Evolutionary conservation across 2,888 invertebrate species (phyloP), one percentile per base, ranked within the genome.

Genomic region (Drosophila buzzatii): DNA sequence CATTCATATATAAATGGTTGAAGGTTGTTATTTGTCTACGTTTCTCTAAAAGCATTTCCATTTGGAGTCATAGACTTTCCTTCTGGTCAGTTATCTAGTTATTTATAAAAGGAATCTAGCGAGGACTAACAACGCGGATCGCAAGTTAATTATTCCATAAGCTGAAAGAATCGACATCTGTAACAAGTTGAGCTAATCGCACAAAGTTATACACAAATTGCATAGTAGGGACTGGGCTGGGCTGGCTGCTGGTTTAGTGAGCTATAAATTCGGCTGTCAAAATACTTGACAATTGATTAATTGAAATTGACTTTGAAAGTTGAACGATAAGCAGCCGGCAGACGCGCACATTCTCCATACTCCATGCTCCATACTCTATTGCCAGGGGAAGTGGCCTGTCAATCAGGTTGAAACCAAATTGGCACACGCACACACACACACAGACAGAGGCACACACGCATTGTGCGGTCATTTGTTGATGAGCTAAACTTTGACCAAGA

Each of bases 261-360:
- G 89, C 89, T 82, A 90, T 87, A 87, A 89, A 84, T 84, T 87
- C 85, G 61, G 76, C 73, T 90, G 88, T 90, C 87, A 89, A 80
- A 90, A 79, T 82, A 74, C 85, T 87, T 84, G 90, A 90, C 90
- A 89, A 73, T 82, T 87, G 87, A 87, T 87, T 90, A 87, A 90
- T 87, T 89, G 90, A 82, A 88, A 90, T 82, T 79, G 90, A 89
- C 90, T 90, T 75, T 70, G 81, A 58, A 82, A 80, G 76, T 79
- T 75, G 70, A 70, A 61, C 68, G 90, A 85, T 90, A 90, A 76
- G 84, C 80, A 69, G 47, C 45, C 45, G 56, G 45, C 27, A 27
- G 27, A 27, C 59, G 41, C 59, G 55, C 45, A 51, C 57, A 33
- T 6, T 16, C 56, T 33, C 23, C 35, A 39, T 20, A 23, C 23